Percentiles rank a stretch among this genome's conserved stretches.
These are phyloP conservation scores for Enteromius fasciolatus DNA, from an alignment of 2,797 vertebrate genomes.

Conservation along the genomic window DNA sequence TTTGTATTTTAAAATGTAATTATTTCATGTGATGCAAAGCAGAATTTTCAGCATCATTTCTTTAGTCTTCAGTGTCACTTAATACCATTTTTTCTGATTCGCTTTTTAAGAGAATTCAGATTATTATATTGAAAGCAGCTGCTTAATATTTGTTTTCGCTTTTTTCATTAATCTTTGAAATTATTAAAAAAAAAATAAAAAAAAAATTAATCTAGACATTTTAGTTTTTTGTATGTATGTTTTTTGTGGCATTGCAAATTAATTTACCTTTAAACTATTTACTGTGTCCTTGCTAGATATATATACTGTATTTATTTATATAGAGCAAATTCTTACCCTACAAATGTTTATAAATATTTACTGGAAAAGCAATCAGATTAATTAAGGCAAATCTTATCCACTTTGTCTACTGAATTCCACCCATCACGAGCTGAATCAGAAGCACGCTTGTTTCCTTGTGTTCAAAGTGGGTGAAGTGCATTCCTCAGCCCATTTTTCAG, in stretches of 20 bases:
- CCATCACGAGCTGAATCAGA: slow-evolving; percentile 80
- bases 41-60: not conserved
- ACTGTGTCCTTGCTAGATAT: not conserved
- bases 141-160: not conserved
- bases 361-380: not conserved
- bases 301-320: no score
- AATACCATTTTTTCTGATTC: not conserved
- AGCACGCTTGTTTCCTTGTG: slow-evolving; percentile 77
- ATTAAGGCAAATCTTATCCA: slow-evolving; percentile 47
- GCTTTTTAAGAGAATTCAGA: not conserved
- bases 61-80: not conserved
- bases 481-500: slow-evolving; percentile 82
- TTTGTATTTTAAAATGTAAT: not conserved
- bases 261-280: not conserved
- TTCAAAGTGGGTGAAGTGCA: slow-evolving; percentile 70
- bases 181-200: not conserved
- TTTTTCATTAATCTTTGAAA: not conserved
- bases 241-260: not conserved
- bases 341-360: not conserved
- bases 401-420: slow-evolving; percentile 75
- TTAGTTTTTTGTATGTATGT: not conserved
- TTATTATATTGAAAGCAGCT: not conserved
- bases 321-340: no score
- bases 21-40: not conserved
- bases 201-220: not conserved